Evolutionary conservation across 1,140 invertebrate genomes (phyloP), one percentile per base, ranked within the genome.

Genomic region (Trichonephila clavata): DNA sequence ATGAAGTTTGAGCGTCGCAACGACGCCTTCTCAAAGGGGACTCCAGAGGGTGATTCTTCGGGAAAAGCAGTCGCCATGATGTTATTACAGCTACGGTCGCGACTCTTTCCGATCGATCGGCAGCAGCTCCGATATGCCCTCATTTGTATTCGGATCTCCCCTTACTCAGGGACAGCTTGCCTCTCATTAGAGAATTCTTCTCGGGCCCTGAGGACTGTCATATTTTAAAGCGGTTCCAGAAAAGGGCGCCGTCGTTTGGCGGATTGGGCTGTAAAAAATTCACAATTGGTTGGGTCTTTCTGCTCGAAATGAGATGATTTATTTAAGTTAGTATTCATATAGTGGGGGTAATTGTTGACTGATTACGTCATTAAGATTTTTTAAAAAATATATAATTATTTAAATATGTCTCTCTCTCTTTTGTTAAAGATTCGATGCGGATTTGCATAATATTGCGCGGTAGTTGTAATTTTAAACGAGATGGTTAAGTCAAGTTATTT

Each of bases 31-130:
- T 59, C 43, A 59, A 60, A 84, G 39, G 83, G 83, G 81, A 84
- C 89, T 90, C 89, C 60, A 21, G 89, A 90, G 89, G 59, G 43
- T 68, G 77, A 90, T 90, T 81, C 60, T 68, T 60, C 59, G 24
- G 50, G 43, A 81, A 81, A 57, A 21, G 65, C 77, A 90, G 65
- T 61, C 86, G 86, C 89, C 89, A 90, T 90, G 89, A 90, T 90
- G 89, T 90, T 90, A 90, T 90, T 90, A 90, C 89, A 90, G 89
- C 89, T 90, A 90, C 89, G 89, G 89, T 81, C 87, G 87, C 87
- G 50, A 77, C 84, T 86, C 60, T 32, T 32, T n/a, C n/a, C 63
- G 27, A 90, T 90, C 89, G 89, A 90, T 90, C 77, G 60, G 71
- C 81, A 77, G 27, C 71, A 88, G 63, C 86, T 27, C 68, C 88